phyloP scores from a whole-genome alignment of 2,797 vertebrate genomes.

The Hypotaenidia okinawae region DNA sequence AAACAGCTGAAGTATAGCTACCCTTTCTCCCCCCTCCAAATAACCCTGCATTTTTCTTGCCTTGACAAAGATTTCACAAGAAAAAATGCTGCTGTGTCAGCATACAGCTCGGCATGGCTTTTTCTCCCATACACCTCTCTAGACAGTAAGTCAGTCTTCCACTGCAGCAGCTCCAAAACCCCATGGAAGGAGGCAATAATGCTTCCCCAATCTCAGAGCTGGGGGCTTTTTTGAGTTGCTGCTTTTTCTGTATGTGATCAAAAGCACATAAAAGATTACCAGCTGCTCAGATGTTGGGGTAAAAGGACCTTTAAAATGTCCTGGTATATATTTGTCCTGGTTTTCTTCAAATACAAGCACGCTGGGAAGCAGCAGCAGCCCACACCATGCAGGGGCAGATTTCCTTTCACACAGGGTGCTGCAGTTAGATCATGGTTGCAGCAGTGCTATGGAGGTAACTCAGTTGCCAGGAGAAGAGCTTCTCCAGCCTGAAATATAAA shows the following conservation, averaged over 20 bases:
- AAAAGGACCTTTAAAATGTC: not conserved
- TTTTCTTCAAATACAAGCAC: not conserved
- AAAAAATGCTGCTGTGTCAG: not conserved
- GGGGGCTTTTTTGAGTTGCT: no score
- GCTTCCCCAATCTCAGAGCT: not conserved
- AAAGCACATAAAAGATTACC: not conserved
- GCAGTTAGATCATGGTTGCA: rapidly evolving
- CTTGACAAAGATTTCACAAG: not conserved
- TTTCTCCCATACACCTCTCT: not conserved
- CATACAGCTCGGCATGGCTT: not conserved
- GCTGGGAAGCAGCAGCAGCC: not conserved
- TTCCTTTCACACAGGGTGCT: not conserved
- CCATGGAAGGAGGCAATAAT: not conserved
- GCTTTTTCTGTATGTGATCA: not conserved
- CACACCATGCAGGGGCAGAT: not conserved
- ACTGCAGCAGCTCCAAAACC: not conserved
- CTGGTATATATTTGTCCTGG: not conserved
- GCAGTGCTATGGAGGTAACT: not conserved
- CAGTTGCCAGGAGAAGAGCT: not conserved
- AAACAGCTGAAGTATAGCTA: not conserved
- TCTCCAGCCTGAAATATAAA: not conserved
- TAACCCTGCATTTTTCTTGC: not conserved
- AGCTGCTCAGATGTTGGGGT: not conserved
- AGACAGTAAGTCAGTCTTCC: not conserved
- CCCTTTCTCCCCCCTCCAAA: not conserved